phyloP scores from a whole-genome alignment of 2,113 vertebrate species.

The Nerophis lumbriciformis region DNA sequence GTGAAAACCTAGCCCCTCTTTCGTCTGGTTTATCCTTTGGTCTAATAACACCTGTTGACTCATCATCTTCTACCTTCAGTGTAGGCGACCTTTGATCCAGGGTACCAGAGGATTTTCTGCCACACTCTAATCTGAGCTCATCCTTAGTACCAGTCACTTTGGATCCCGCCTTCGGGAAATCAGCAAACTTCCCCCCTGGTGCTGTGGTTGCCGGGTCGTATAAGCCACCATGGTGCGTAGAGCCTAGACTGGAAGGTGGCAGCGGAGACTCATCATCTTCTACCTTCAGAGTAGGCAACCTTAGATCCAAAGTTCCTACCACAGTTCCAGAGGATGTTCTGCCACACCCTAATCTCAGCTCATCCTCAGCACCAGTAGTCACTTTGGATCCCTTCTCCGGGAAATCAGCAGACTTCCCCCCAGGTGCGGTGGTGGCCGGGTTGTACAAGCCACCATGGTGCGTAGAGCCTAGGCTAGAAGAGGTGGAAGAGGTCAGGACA shows the following conservation, averaged over 20 bases:
- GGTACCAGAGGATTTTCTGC: conserved; percentile 33
- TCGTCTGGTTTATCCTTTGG: not conserved
- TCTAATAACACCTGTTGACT: conserved; percentile 1
- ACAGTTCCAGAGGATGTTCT: conserved; percentile 17
- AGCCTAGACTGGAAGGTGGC: no score
- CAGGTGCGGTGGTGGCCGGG: conserved; percentile 44
- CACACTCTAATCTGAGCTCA: conserved; percentile 54
- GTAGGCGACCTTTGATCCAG: conserved; percentile 61
- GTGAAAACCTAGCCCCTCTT: conserved; percentile 14
- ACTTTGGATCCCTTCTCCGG: conserved; percentile 65
- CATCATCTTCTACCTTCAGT: conserved; percentile 39
- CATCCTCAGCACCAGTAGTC: conserved; percentile 62
- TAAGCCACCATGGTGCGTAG: no score
- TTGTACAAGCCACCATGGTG: conserved; percentile 37
- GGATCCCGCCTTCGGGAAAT: conserved; percentile 47
- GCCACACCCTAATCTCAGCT: conserved; percentile 49
- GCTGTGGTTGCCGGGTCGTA: conserved; percentile 8
- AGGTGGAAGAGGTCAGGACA: conserved; percentile 26
- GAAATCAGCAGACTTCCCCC: conserved; percentile 52
- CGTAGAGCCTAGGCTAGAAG: conserved; percentile 36
- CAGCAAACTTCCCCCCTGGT: conserved; percentile 61
- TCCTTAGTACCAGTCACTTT: conserved; percentile 70
- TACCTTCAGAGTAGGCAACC: conserved; percentile 49
- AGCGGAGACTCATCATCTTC: conserved; percentile 28
- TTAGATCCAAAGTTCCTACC: conserved; percentile 51